Evolutionary conservation across 2,888 invertebrate genomes (phyloP).

Genomic region (Busseola fusca): DNA sequence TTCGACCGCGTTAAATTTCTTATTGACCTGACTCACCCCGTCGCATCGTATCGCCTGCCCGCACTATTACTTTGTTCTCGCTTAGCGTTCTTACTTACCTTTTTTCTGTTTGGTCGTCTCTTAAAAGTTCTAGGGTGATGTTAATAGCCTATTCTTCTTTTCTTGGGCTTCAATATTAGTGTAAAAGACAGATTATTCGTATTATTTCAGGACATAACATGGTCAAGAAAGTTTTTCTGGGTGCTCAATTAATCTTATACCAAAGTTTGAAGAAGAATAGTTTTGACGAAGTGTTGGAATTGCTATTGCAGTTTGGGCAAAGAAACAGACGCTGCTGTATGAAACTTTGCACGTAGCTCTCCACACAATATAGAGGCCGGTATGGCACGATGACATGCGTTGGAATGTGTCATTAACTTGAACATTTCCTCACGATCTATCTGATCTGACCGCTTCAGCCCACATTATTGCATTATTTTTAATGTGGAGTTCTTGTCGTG

Average conservation of each 20-base stretch:
- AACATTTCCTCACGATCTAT: constrained; percentile 45
- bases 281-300: neutral
- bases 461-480: constrained; percentile 39
- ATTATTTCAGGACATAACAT: neutral
- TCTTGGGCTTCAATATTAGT: too few relatives aligned
- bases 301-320: neutral
- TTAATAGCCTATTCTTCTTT: too few relatives aligned
- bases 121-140: neutral
- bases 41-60: neutral
- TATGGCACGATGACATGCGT: constrained; percentile 17
- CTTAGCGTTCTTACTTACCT: too few relatives aligned
- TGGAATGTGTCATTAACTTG: constrained; percentile 54
- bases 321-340: neutral
- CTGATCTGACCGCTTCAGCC: constrained; percentile 17
- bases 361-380: constrained; percentile 9
- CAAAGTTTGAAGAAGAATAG: neutral
- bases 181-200: neutral
- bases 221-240: neutral
- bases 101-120: neutral
- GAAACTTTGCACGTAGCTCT: neutral
- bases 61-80: too few relatives aligned
- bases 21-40: neutral
- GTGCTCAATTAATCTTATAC: neutral
- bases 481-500: neutral
- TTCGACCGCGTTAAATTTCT: neutral